Evolutionary conservation across 2,888 invertebrate genomes (phyloP), one percentile per base, ranked within the genome.

Genomic region (Agrotis exclamationis): DNA sequence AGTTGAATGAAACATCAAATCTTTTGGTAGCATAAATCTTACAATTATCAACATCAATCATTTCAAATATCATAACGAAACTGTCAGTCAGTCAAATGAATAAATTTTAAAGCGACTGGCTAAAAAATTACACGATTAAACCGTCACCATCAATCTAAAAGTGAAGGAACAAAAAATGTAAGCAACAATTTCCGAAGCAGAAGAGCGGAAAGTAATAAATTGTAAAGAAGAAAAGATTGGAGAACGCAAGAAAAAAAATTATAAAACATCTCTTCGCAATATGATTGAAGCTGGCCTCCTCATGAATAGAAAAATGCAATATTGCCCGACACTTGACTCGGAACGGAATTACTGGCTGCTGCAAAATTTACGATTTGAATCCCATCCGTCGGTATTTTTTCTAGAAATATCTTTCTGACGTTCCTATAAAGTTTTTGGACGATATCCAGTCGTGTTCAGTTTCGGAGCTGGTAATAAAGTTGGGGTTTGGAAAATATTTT

Each of bases 241-340:
- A 77, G 64, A 80, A 74, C 63, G 76, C 70, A 74, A 75, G 76
- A 82, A 82, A 71, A 72, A 73, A 79, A 76, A 76, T 70, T 64
- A 79, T 74, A 79, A 76, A 75, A 69, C 75, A 44, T 63, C 51
- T 59, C 60, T 58, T 78, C 81, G 74, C 78, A 77, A 79, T 86
- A 86, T 83, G 82, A 86, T 87, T 87, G 85, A 79, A 87, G 82
- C 79, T 79, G 65, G 72, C 80, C 85, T 79, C 70, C 71, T 87
- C 77, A 81, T 82, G 82, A 85, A 85, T 82, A 83, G 80, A 83
- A 82, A 86, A 88, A 86, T 86, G 86, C 88, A 88, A 89, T 87
- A 89, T 86, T 85, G 85, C 74, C 72, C 72, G 82, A 63, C 77
- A 85, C 83, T 88, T 85, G 85, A 84, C 84, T 80, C 76, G 63